Evolutionary conservation across 2,888 invertebrate genomes (phyloP), one percentile per base, ranked within the genome.

Genomic region (Luffia ferchaultella): DNA sequence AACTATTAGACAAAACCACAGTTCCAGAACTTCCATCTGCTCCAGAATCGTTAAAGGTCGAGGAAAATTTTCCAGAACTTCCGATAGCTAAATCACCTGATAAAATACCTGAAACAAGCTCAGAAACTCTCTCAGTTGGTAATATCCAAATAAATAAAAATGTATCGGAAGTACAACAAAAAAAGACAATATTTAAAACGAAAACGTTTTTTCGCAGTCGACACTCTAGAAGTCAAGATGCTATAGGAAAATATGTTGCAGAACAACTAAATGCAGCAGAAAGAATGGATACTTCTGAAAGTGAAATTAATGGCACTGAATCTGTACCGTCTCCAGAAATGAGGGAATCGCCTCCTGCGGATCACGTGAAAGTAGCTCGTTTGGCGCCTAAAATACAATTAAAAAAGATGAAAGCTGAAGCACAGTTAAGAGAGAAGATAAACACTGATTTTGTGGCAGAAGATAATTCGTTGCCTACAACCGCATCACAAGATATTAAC

Each of bases 11-110:
- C 57, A 85, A 87, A 60, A 89, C 89, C 1, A 69, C 75, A 16
- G 78, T 88, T 15, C 88, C 89, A 0, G 83, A 85, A 52, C 60
- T 89, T 52, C 87, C 87, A 0, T 73, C 84, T 16, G 71, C 85
- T 2, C 87, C 87, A 7, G 77, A 85, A 56, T 65, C 75, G 19
- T 68, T 86, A 44, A 78, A 78, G 62, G 74, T 82, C 1, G 85
- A 87, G 67, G 85, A 85, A 71, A 87, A 87, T 76, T 78, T 87
- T 73, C 86, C 86, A 61, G 86, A 87, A 65, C 77, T 72, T 62
- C 73, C 80, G 50, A 63, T 80, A 52, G 73, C 70, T 58, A 82
- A 83, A 64, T 82, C 80, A 42, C 83, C 84, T 3, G 85, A 85
- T 64, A 85, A 83, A 75, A 65, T 56, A 54, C 48, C 51, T 17